Evolutionary conservation across 2,888 invertebrate species (phyloP).

Genomic region (Dione juno): DNA sequence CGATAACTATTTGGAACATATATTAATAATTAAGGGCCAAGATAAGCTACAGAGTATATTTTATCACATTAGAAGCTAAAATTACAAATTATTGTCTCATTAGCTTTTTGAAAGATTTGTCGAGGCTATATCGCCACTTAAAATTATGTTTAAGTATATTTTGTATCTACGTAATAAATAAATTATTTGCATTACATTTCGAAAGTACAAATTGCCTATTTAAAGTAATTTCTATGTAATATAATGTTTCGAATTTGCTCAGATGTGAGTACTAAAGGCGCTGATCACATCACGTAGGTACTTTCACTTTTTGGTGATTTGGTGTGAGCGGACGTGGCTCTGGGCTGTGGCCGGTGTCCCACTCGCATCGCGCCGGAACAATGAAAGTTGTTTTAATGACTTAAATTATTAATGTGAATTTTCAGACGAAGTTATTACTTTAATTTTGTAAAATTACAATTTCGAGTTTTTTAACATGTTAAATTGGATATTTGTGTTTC

Average conservation of each 20-base stretch:
- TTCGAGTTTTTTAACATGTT: too few species aligned
- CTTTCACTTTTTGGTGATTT: constrained; percentile 80
- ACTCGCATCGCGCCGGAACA: constrained; percentile 65
- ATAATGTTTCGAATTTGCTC: constrained; percentile 36
- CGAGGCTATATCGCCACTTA: background rate
- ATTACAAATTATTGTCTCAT: too few species aligned
- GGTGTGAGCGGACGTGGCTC: constrained; percentile 60
- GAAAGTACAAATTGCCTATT: constrained; percentile 25
- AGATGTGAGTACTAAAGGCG: constrained; percentile 51
- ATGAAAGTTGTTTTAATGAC: constrained; percentile 73
- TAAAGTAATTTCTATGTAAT: constrained; percentile 27
- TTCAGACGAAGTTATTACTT: constrained; percentile 19
- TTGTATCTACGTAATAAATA: background rate
- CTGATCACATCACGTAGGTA: constrained; percentile 72
- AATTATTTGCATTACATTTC: background rate
- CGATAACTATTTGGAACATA: background rate
- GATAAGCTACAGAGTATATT: background rate
- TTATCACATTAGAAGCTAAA: background rate
- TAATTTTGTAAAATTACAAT: constrained; percentile 1
- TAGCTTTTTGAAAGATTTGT: background rate
- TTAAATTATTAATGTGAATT: constrained; percentile 40
- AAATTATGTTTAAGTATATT: background rate
- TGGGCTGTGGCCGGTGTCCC: constrained; percentile 52
- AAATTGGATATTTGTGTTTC: background rate
- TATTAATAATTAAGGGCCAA: background rate